These are phyloP conservation scores for Trinorchestia longiramus DNA, from an alignment of 1,140 invertebrate species.

Conservation along the genomic window DNA sequence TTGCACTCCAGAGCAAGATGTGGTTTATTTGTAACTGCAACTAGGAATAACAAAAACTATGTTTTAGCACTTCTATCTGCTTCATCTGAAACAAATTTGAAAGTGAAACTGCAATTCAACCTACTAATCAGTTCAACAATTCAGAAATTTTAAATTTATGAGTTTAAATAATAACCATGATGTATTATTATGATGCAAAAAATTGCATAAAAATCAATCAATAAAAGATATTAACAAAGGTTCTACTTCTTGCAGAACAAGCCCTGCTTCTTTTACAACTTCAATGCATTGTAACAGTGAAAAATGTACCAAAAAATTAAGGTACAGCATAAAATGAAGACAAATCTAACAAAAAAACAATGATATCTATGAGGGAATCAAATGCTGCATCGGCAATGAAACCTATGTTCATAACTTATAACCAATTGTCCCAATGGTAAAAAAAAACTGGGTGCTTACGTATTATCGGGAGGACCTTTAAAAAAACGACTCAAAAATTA, in stretches of 20 bases:
- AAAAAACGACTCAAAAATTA: too few relatives aligned
- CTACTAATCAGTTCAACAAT: not conserved
- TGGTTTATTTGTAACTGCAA: not conserved
- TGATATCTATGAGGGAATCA: too few relatives aligned
- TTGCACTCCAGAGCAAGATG: slow-evolving; percentile 15
- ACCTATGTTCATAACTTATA: too few relatives aligned
- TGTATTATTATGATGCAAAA: not conserved
- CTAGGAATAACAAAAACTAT: too few relatives aligned
- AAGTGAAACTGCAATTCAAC: not conserved
- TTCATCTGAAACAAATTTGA: not conserved
- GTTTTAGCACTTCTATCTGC: not conserved
- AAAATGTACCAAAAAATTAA: too few relatives aligned
- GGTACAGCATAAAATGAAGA: too few relatives aligned
- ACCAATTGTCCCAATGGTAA: too few relatives aligned
- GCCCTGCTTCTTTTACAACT: not conserved
- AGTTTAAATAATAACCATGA: too few relatives aligned
- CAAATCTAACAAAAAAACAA: too few relatives aligned
- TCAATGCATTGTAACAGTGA: not conserved
- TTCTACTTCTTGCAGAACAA: not conserved
- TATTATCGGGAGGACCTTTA: too few relatives aligned
- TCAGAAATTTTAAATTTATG: not conserved
- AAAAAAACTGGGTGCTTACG: too few relatives aligned
- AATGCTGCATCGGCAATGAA: too few relatives aligned
- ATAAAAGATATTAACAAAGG: not conserved
- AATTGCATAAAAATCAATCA: not conserved